These are phyloP conservation scores for Caranx melampygus DNA, from an alignment of 2,113 vertebrate species.

Conservation along the genomic window DNA sequence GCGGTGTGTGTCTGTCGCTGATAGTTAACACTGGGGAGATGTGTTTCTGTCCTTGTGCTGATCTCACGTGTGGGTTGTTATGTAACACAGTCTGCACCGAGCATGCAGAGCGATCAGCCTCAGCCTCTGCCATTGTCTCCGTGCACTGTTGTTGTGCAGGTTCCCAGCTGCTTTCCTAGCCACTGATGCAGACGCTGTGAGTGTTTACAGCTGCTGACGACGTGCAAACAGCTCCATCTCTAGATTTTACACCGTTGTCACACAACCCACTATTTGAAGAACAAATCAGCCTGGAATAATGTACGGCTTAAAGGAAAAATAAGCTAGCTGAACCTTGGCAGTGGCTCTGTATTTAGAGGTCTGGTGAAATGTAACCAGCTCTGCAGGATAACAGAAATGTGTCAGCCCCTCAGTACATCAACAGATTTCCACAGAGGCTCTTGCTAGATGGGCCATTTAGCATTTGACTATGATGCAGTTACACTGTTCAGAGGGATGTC, in stretches of 20 bases:
- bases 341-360: background rate
- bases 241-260: background rate
- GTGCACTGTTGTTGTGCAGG: conserved; percentile 30
- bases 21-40: background rate
- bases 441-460: background rate
- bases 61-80: conserved; percentile 69
- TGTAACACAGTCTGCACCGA: conserved; percentile 66
- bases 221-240: background rate
- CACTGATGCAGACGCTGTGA: background rate
- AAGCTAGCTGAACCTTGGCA: background rate
- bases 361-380: background rate
- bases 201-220: background rate
- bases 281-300: background rate
- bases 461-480: background rate
- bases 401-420: background rate
- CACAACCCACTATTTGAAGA: background rate
- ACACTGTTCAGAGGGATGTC: background rate
- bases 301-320: background rate
- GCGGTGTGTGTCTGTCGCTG: conserved; percentile 1
- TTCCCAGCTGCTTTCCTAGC: background rate
- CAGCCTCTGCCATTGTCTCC: conserved; percentile 44
- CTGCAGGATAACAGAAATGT: background rate
- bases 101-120: conserved; percentile 42
- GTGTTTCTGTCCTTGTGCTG: conserved; percentile 51
- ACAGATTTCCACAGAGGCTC: background rate